A percentile compares a stretch with the other conserved stretches of the same genome.
Evolutionary conservation across 92 coral and sea anemone species (phyloP).

Genomic region (Isaurus tuberculatus): DNA sequence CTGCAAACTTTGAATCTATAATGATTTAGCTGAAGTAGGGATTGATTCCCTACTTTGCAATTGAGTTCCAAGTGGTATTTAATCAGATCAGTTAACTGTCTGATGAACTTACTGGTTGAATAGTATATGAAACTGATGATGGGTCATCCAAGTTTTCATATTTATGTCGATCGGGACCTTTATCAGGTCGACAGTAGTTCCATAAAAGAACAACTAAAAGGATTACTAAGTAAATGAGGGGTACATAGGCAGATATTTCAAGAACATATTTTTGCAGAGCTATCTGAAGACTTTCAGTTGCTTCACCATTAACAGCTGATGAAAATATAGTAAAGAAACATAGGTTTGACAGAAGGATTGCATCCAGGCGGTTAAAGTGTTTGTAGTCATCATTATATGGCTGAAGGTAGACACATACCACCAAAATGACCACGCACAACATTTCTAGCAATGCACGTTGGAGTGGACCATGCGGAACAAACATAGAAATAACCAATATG

Average conservation of each 20-base stretch:
- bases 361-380: slow-evolving; percentile 87
- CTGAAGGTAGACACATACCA: slow-evolving; percentile 69
- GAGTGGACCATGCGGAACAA: slow-evolving; percentile 72
- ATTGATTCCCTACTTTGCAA: no score
- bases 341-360: slow-evolving; percentile 76
- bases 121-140: slow-evolving; percentile 25
- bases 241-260: slow-evolving; percentile 78
- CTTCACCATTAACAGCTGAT: slow-evolving; percentile 61
- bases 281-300: slow-evolving; percentile 34
- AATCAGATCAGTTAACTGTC: no score
- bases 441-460: slow-evolving; percentile 81
- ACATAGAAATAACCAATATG: slow-evolving; percentile 69
- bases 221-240: slow-evolving; percentile 70
- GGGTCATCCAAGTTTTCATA: background rate
- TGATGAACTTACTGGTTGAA: background rate
- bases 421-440: slow-evolving; percentile 67
- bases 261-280: slow-evolving; percentile 53
- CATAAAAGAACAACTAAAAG: slow-evolving; percentile 34
- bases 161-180: background rate
- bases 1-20: no score
- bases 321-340: slow-evolving; percentile 76
- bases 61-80: no score
- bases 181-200: background rate
- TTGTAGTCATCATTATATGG: slow-evolving; percentile 79
- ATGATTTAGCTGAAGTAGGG: no score